Base-by-base conservation (phyloP, 2,888 invertebrate genomes). In the Athrips mouffetella region DNA sequence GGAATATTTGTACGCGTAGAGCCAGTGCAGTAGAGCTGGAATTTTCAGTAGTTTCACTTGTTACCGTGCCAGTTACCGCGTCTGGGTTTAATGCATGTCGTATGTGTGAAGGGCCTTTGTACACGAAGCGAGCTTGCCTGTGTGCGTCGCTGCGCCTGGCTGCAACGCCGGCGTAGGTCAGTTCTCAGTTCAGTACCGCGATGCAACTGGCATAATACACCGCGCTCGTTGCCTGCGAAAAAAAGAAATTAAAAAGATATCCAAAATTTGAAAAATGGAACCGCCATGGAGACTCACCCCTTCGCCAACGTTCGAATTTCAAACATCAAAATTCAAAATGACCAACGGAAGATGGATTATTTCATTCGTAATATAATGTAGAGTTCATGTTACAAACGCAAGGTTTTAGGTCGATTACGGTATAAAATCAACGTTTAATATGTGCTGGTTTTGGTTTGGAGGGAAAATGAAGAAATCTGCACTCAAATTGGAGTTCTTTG, bases 151-250 rank as follows among this genome's bases (percentile, higher is more conserved):
- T 21, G 20, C 21, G 31, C 45, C 18, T 27, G 58, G 62, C 47
- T 71, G 73, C 67, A 69, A 21, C 37, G 37, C 21, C 52, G 62
- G 65, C 73, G 66, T 74, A 74, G 72, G 71, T 68, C 71, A 73
- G 73, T 72, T 63, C 61, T 68, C 71, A 73, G 73, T 72, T 63
- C 61, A 29, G 29, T 25, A 50, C 65, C 56, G 51, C 57, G 60
- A 55, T 73, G 74, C 73, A 74, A 53, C 60, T 62, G 51, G 48
- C 50, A 46, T 66, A 55, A 54, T 70, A 72, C 73, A 68, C 62
- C 48, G 33, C 47, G 41, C 41, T 31, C 39, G 33, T 40, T 44
- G 15, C 49, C 40, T 33, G 39, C 13, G 23, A 49, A 49, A 48
- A 44, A 48, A 49, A 35, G 37, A 47, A 47, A 6, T 29, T 13